Conservation (phyloP, 2,797 vertebrate genomes). For the Aulostomus chinensis region DNA sequence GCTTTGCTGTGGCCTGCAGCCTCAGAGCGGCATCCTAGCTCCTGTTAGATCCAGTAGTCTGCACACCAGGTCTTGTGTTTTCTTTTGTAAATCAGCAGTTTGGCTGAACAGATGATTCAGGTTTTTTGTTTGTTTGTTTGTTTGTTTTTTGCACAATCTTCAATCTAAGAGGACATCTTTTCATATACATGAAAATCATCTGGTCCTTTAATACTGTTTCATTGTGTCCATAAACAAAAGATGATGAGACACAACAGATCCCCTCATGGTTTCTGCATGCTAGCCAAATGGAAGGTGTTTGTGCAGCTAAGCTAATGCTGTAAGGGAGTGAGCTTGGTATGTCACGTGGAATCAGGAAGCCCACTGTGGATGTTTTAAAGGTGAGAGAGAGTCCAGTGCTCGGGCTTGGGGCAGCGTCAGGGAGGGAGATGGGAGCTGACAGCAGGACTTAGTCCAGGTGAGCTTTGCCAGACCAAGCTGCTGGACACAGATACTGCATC, state of each 20-base stretch:
- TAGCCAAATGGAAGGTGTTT: conserved; percentile 52
- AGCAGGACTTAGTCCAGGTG: conserved; percentile 70
- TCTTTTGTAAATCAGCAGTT: background rate
- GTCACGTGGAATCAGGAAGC: conserved; percentile 68
- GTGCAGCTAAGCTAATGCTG: conserved; percentile 63
- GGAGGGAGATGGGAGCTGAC: conserved; percentile 73
- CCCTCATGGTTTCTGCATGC: conserved; percentile 15
- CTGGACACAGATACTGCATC: conserved; percentile 61
- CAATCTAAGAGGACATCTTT: no score
- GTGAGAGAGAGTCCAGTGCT: conserved; percentile 58
- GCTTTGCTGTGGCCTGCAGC: background rate
- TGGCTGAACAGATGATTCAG: no score
- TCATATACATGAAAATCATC: background rate
- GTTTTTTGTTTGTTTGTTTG: no score
- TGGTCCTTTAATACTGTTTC: background rate
- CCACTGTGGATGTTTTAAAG: conserved; percentile 63
- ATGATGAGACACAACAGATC: no score
- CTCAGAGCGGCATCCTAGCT: no score
- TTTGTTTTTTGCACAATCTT: no score
- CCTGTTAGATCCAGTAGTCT: background rate
- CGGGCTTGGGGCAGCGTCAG: conserved; percentile 45
- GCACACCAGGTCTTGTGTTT: background rate
- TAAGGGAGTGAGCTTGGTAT: conserved; percentile 52
- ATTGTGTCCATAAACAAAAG: conserved; percentile 1
- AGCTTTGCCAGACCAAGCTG: conserved; percentile 63